A percentile compares a stretch with the other conserved stretches of the same genome.
These are phyloP conservation scores for Lasioglossum marginatum DNA, from an alignment of 2,888 invertebrate species.

Conservation along the genomic window DNA sequence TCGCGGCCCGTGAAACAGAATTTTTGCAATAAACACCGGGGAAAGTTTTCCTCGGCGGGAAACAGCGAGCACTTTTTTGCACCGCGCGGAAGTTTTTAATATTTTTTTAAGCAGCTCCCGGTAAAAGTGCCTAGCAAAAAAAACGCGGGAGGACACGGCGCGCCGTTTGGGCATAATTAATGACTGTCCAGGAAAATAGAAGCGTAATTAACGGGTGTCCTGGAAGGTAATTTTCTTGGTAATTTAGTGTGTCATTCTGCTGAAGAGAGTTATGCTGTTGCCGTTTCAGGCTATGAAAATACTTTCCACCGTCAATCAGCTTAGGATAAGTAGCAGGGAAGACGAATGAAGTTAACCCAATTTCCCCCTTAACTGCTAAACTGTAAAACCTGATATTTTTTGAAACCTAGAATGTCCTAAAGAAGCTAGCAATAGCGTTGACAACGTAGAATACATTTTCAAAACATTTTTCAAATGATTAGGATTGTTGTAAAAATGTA, in stretches of 20 bases:
- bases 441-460: neutral
- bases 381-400: neutral
- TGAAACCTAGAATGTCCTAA: neutral
- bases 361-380: neutral
- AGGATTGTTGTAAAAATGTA: neutral
- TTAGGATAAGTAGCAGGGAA: neutral
- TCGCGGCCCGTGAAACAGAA: neutral
- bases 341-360: neutral
- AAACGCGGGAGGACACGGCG: neutral
- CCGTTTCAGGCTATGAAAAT: constrained; percentile 27
- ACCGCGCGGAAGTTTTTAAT: constrained; percentile 11
- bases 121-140: constrained; percentile 11
- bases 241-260: constrained; percentile 53
- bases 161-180: constrained; percentile 53
- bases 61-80: neutral
- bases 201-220: constrained; percentile 58
- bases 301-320: constrained; percentile 25
- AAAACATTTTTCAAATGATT: neutral
- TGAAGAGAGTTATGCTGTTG: constrained; percentile 14
- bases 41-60: neutral
- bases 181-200: constrained; percentile 57
- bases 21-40: constrained; percentile 4
- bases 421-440: neutral
- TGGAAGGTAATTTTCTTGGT: constrained; percentile 55
- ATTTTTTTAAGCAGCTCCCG: constrained; percentile 27